These are phyloP conservation scores for Haliclona indistincta DNA, from an alignment of 37 sponge, comb jelly and placozoan species.

Conservation along the genomic window DNA sequence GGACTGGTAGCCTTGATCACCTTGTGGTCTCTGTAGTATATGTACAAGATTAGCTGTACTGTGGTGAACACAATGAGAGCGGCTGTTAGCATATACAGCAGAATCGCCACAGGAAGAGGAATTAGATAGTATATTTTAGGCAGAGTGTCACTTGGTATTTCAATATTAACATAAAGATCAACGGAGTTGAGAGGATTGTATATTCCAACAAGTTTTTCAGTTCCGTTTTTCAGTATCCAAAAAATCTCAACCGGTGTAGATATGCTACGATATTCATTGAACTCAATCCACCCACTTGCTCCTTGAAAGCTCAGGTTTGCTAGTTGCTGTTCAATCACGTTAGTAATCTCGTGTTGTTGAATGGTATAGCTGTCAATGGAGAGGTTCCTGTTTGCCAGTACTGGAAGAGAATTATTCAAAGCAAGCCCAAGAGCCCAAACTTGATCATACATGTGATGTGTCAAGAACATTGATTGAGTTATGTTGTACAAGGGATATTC, in stretches of 20 bases:
- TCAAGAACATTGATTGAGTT: not conserved
- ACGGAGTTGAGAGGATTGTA: no score
- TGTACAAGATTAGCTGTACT: no score
- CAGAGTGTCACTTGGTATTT: no score
- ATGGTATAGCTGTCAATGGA: not conserved
- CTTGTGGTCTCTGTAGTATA: no score
- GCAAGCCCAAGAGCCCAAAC: constrained; percentile 19
- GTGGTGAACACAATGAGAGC: no score
- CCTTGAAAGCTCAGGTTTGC: constrained; percentile 2
- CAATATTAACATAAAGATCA: no score
- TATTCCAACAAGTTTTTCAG: no score
- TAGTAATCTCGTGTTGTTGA: not conserved
- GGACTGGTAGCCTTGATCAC: no score
- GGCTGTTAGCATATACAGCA: no score
- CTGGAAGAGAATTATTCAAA: constrained; percentile 5
- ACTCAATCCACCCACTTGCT: not conserved
- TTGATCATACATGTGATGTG: constrained; percentile 4
- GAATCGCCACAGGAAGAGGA: no score
- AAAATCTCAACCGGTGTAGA: not conserved
- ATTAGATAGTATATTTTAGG: not conserved
- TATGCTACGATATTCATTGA: not conserved
- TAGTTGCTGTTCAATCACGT: constrained; percentile 13
- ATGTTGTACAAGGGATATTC: not conserved
- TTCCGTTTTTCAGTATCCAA: no score
- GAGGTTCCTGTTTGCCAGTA: not conserved